These are phyloP conservation scores for Nudaria mundana DNA, from an alignment of 2,888 invertebrate genomes.

Conservation along the genomic window DNA sequence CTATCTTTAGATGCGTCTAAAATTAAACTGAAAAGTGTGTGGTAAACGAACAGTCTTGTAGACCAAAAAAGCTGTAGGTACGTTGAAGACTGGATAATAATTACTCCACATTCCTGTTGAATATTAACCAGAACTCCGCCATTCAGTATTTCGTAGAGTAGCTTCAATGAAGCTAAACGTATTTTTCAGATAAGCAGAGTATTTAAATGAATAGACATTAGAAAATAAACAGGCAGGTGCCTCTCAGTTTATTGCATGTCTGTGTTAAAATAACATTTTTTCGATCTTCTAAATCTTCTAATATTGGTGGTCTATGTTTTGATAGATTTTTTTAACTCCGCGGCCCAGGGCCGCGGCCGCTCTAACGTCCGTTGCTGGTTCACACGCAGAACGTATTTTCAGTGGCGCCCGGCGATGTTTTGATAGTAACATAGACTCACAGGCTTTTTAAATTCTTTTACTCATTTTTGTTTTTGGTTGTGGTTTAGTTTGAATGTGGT, in stretches of 20 bases:
- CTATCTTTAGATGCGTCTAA: constrained; percentile 2
- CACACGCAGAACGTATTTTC: no score
- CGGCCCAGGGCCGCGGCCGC: no score
- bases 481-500: constrained; percentile 1
- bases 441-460: no score
- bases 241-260: constrained; percentile 11
- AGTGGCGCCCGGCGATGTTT: no score
- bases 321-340: constrained; percentile 16
- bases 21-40: constrained; percentile 6
- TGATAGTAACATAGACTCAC: no score
- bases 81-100: constrained; percentile 2
- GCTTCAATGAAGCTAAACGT: constrained; percentile 13
- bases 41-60: not conserved
- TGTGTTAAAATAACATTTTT: constrained; percentile 13
- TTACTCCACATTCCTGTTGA: not conserved
- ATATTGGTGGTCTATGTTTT: constrained; percentile 1
- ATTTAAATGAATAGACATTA: constrained; percentile 17
- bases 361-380: no score
- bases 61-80: not conserved
- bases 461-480: no score
- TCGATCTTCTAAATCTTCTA: no score
- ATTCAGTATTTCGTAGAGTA: constrained; percentile 11
- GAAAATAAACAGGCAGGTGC: constrained; percentile 13
- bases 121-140: constrained; percentile 6
- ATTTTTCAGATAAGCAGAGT: constrained; percentile 9